Percentiles rank a stretch among this genome's conserved stretches.
Conservation (phyloP, 2,797 vertebrate species). For the Propithecus perrieri region DNA sequence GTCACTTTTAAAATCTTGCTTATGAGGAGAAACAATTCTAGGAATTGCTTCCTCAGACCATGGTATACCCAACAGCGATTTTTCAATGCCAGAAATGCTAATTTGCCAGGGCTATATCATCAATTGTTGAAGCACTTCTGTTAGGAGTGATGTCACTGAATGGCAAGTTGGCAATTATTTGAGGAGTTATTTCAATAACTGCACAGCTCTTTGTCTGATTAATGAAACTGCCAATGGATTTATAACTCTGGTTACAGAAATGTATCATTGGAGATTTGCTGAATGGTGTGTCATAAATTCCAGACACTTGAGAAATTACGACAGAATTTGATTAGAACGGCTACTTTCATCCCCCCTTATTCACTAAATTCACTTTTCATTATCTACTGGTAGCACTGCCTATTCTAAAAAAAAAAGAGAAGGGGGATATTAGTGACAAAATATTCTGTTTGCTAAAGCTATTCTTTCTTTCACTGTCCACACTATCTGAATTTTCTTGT, state of each 20-base stretch:
- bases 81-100: slow-evolving; percentile 66
- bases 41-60: neutral
- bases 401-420: neutral
- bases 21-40: slow-evolving; percentile 12
- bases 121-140: slow-evolving; percentile 22
- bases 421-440: slow-evolving; percentile 8
- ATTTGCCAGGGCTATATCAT: slow-evolving; percentile 55
- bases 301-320: slow-evolving; percentile 62
- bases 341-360: slow-evolving; percentile 49
- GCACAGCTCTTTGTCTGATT: slow-evolving; percentile 73
- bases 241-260: slow-evolving; percentile 71
- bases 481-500: slow-evolving; percentile 40
- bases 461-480: neutral
- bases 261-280: slow-evolving; percentile 72
- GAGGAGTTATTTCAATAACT: slow-evolving; percentile 76
- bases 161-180: slow-evolving; percentile 67
- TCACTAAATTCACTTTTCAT: slow-evolving; percentile 65
- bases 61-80: neutral
- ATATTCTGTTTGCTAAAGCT: slow-evolving; percentile 20
- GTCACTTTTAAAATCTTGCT: slow-evolving; percentile 10
- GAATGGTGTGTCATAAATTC: slow-evolving; percentile 74
- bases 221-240: slow-evolving; percentile 75
- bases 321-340: slow-evolving; percentile 66
- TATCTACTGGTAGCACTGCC: slow-evolving; percentile 34
- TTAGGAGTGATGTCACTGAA: slow-evolving; percentile 43